phyloP scores from a whole-genome alignment of 2,888 invertebrate species.

The Stegophylla sp. region DNA sequence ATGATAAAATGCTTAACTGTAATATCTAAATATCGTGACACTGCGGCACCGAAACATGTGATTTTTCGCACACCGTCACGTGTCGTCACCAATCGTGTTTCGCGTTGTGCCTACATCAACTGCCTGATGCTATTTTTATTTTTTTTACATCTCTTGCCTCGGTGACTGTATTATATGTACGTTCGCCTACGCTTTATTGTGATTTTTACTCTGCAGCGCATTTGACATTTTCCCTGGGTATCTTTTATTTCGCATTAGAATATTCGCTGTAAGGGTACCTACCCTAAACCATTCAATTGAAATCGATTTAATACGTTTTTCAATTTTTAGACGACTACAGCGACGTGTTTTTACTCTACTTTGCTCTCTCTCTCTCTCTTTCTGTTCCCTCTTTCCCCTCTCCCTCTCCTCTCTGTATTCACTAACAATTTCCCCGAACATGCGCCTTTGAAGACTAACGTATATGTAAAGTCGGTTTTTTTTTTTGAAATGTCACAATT shows the following conservation, averaged over 20 bases:
- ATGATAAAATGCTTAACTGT: background rate
- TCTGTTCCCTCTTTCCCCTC: too few relatives aligned
- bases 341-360: background rate
- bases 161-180: background rate
- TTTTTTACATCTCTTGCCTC: background rate
- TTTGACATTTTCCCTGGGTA: conserved; percentile 17
- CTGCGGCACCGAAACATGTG: background rate
- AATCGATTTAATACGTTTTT: conserved; percentile 49
- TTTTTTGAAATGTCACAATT: conserved; percentile 28
- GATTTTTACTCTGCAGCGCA: conserved; percentile 17
- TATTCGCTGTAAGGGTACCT: background rate
- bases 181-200: background rate
- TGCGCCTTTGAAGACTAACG: conserved; percentile 26
- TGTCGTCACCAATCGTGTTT: background rate
- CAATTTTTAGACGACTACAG: conserved; percentile 14
- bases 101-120: background rate
- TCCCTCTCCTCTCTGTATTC: background rate
- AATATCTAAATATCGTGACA: background rate
- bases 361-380: background rate
- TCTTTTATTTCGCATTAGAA: conserved; percentile 24
- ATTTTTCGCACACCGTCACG: background rate
- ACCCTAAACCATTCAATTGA: conserved; percentile 11
- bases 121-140: background rate
- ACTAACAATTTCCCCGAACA: background rate
- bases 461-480: conserved; percentile 23